Evolutionary conservation across 1,140 invertebrate species (phyloP).

Genomic region (Neotoxoptera formosana): DNA sequence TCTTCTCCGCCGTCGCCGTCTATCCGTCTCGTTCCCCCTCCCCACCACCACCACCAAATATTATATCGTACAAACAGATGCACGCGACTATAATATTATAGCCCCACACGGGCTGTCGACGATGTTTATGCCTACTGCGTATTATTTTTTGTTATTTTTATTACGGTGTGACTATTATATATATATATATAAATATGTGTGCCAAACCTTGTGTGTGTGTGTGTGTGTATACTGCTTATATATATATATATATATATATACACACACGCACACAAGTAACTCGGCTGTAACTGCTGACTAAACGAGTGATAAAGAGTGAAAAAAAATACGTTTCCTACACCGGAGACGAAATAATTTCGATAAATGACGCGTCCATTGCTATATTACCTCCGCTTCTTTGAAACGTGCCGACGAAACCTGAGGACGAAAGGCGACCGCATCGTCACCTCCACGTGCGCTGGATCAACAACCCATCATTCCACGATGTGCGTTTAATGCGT

Average conservation of each 20-base stretch:
- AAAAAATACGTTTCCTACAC: not conserved
- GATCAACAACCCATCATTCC: constrained; percentile 5
- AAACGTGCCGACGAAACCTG: not conserved
- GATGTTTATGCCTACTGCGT: not conserved
- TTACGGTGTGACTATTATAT: not conserved
- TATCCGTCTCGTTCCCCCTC: not conserved
- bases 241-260: too few species aligned
- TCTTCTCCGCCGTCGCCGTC: not conserved
- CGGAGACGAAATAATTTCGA: not conserved
- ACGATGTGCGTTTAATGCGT: not conserved
- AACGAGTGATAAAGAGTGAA: not conserved
- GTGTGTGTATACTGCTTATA: too few species aligned
- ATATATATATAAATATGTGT: not conserved
- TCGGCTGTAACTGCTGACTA: not conserved
- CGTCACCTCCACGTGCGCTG: not conserved
- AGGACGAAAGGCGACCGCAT: not conserved
- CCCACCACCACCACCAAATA: not conserved
- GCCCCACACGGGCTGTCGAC: not conserved
- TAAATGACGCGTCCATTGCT: not conserved
- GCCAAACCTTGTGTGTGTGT: not conserved
- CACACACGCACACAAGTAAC: not conserved
- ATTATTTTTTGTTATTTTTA: not conserved
- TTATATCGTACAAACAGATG: not conserved
- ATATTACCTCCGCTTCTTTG: not conserved
- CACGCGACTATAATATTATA: not conserved